Conservation (phyloP, 2,888 invertebrate genomes). For the Sesia apiformis region DNA sequence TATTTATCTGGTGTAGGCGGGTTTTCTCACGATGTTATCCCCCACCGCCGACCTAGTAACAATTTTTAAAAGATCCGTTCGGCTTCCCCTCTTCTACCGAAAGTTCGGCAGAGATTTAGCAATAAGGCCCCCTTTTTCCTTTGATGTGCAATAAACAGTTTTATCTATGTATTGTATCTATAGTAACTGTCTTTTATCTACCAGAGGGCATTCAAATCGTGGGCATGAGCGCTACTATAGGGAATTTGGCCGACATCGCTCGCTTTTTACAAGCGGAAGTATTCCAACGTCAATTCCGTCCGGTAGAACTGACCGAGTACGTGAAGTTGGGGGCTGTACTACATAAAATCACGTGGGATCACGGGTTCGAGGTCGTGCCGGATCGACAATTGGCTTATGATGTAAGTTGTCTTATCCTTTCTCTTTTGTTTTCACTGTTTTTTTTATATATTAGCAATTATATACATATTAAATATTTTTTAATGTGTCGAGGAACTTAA, state of each 20-base stretch:
- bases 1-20: too few relatives aligned
- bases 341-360: conserved; percentile 42
- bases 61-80: too few relatives aligned
- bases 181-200: background rate
- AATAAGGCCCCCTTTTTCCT: too few relatives aligned
- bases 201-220: conserved; percentile 84
- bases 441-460: background rate
- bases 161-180: too few relatives aligned
- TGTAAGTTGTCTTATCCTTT: conserved; percentile 24
- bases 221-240: conserved; percentile 98
- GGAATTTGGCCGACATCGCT: conserved; percentile 88
- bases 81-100: too few relatives aligned
- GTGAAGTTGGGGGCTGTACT: conserved; percentile 80
- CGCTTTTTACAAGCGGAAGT: conserved; percentile 87
- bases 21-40: too few relatives aligned
- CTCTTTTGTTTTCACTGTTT: too few relatives aligned
- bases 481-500: too few relatives aligned
- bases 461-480: too few relatives aligned
- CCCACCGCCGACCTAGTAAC: too few relatives aligned
- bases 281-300: conserved; percentile 90
- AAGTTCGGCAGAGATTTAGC: too few relatives aligned
- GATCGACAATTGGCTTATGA: conserved; percentile 38
- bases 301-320: conserved; percentile 88
- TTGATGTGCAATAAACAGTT: too few relatives aligned
- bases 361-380: conserved; percentile 33